phyloP scores from a whole-genome alignment of 2,888 invertebrate genomes.

The Vannuccia rotundouncinata region DNA sequence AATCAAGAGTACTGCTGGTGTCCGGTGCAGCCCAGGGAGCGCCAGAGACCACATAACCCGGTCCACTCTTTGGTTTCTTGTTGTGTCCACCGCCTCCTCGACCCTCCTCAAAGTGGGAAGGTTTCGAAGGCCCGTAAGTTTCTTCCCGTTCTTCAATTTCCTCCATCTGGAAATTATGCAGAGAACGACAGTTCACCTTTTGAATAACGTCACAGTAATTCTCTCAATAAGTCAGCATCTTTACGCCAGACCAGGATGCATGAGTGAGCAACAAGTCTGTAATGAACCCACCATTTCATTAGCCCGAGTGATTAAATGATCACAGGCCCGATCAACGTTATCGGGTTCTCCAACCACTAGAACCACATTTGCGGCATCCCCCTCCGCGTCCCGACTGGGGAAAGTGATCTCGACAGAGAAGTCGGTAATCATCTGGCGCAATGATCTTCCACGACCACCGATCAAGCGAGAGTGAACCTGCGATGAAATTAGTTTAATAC shows the following conservation, averaged over 20 bases:
- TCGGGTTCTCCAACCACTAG: constrained; percentile 17
- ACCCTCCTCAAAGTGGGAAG: not conserved
- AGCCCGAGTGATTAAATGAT: constrained; percentile 2
- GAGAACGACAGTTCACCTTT: not conserved
- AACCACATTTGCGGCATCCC: constrained; percentile 7
- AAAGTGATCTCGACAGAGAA: constrained; percentile 30
- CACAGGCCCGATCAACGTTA: constrained; percentile 17
- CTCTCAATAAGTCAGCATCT: not conserved
- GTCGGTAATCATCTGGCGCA: constrained; percentile 16
- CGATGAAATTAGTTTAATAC: no score
- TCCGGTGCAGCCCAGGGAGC: constrained; percentile 51
- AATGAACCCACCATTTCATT: constrained; percentile 28
- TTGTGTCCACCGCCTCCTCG: not conserved
- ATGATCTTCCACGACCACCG: constrained; percentile 13
- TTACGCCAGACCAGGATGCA: not conserved
- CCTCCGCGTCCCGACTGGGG: constrained; percentile 18
- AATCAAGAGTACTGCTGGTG: constrained; percentile 29
- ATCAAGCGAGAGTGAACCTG: constrained; percentile 32
- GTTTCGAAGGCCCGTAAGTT: not conserved
- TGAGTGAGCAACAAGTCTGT: not conserved
- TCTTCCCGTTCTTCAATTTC: constrained; percentile 22
- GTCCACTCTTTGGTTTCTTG: constrained; percentile 9
- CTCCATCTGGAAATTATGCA: not conserved
- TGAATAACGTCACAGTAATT: not conserved
- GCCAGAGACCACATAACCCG: constrained; percentile 51